Evolutionary conservation across 2,888 invertebrate genomes (phyloP), one percentile per base, ranked within the genome.

Genomic region (Deilephila porcellus): DNA sequence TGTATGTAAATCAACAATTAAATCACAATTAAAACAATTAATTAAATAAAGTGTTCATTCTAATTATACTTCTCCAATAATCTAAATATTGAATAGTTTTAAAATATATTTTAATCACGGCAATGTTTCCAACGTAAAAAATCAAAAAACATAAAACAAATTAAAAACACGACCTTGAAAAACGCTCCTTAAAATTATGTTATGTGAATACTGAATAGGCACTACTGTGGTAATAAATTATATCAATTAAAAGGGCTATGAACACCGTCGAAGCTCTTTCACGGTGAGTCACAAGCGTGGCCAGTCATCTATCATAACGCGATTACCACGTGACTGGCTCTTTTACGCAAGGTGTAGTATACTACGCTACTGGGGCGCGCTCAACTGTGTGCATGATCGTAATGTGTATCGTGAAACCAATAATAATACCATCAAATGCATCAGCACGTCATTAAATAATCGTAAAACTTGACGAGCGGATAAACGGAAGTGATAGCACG

Each of bases 281-380:
- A 74, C 78, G 76, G 79, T 89, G 88, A 90, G 77, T 90, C 90
- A 90, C 83, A 80, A 78, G 73, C 79, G 75, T 76, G 80, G 74
- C 80, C 79, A 83, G 82, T 82, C 84, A 88, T 89, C 87, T 86
- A 86, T 88, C 86, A 87, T 84, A 85, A 82, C 78, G 81, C 79
- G 80, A 81, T 84, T 83, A 82, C 80, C 79, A 73, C 67, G 67
- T 67, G 67, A 67, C 67, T 67, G 67, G 67, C 25, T 45, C 64
- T 45, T 52, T 67, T 67, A 67, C 45, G 52, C 52, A 67, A 67
- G 25, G 25, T 52, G 52, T 52, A 64, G 37, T 45, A 14, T 45
- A 17, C 45, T 25, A 37, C 37, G 45, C 37, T 45, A 56, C 56
- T 17, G 56, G n/a, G n/a, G 56, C 45, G 7, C 56, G 14, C 56